phyloP scores from a whole-genome alignment of 2,888 invertebrate species.

The Tetranychus piercei region DNA sequence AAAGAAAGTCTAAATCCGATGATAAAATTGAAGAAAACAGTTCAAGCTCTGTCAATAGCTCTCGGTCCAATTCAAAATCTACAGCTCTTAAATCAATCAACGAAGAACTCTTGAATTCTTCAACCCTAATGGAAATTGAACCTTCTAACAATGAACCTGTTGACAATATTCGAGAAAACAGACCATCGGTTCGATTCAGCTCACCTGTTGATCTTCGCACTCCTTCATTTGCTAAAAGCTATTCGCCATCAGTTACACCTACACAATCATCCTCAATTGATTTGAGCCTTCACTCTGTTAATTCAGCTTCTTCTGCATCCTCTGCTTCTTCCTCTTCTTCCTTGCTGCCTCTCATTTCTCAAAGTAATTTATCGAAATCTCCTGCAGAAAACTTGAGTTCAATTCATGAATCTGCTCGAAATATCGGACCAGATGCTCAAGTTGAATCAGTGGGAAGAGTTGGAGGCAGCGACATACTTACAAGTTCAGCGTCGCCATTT shows the following conservation, averaged over 20 bases:
- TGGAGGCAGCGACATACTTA: too few relatives aligned
- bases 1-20: constrained; percentile 1
- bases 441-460: too few relatives aligned
- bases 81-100: neutral
- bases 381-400: too few relatives aligned
- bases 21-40: neutral
- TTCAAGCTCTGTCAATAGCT: neutral
- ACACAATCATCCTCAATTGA: neutral
- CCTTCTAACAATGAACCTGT: neutral
- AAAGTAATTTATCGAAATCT: too few relatives aligned
- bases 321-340: neutral
- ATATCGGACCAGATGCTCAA: too few relatives aligned
- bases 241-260: neutral
- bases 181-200: neutral
- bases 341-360: too few relatives aligned
- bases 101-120: neutral
- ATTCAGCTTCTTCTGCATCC: neutral
- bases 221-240: neutral
- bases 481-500: too few relatives aligned
- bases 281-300: neutral
- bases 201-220: constrained; percentile 7
- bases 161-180: neutral
- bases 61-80: neutral
- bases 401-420: too few relatives aligned
- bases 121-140: neutral